Evolutionary conservation across 2,888 invertebrate genomes (phyloP), one percentile per base, ranked within the genome.

Genomic region (Cerastis leucographa): DNA sequence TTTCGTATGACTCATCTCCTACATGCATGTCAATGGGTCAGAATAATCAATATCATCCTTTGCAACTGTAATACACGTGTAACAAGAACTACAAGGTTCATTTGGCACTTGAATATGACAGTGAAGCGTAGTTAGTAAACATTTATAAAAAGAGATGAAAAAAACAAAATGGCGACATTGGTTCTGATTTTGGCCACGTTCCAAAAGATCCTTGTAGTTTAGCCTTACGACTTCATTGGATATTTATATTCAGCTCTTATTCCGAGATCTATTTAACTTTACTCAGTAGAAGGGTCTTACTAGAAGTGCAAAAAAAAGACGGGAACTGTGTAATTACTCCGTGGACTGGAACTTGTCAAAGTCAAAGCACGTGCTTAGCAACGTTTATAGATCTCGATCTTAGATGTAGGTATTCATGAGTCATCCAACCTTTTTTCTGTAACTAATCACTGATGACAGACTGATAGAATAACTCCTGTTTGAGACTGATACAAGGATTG

Each of bases 221-320:
- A 44, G 35, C 6, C 14, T 54, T 19, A n/a, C n/a, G 44, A 44
- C n/a, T 44, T 72, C n/a, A 17, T 71, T 72, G 12, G 29, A n/a
- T 72, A 71, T 72, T 71, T 51, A 12, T 72, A 19, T n/a, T 42
- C 42, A n/a, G 9, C 42, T 42, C 9, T 62, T 40, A 22, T 35
- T 5, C 35, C 61, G 61, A 61, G 5, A 61, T 61, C 19, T 61
- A 35, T 5, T 35, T 19, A 35, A 61, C 29, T 19, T 61, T 61
- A 19, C 61, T 19, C 11, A 35, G 11, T 19, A 5, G 19, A 35
- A 19, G 1, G 35, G 35, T 19, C 9, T 1, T 35, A 61, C 17
- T 56, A 56, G 7, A 14, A 19, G 19, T 29, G 29, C 59, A 29
- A 9, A 8, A 29, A 8, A 17, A 29, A 29, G 8, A 29, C 29